Percentiles rank a stretch among this genome's conserved stretches.
Evolutionary conservation across 2,113 vertebrate genomes (phyloP).

Genomic region (Hemibagrus wyckioides): DNA sequence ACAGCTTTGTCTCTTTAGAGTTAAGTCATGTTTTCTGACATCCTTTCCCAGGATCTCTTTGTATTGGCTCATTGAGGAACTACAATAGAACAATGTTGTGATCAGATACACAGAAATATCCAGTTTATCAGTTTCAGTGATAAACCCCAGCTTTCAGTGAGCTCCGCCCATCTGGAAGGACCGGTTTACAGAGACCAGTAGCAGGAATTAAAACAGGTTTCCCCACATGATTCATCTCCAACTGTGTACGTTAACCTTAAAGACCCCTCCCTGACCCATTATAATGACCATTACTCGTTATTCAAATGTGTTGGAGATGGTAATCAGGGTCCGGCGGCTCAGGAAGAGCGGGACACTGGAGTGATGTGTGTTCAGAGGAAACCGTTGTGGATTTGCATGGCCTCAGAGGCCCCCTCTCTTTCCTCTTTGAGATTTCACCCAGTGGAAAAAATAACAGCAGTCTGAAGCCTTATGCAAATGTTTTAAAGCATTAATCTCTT

Average conservation of each 20-base stretch:
- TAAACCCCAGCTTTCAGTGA: background rate
- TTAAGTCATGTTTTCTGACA: too few relatives aligned
- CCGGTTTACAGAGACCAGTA: background rate
- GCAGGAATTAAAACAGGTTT: background rate
- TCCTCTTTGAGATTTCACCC: background rate
- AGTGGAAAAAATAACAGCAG: background rate
- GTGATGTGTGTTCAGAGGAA: constrained; percentile 4
- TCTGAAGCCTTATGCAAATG: background rate
- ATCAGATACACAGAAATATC: background rate
- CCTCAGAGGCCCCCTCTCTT: background rate
- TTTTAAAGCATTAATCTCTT: background rate
- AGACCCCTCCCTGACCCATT: background rate
- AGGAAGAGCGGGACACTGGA: background rate
- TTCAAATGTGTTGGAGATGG: background rate
- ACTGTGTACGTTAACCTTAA: background rate
- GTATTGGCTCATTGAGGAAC: background rate
- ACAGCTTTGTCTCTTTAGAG: too few relatives aligned
- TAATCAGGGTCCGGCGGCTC: background rate
- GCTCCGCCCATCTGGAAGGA: background rate
- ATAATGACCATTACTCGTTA: background rate
- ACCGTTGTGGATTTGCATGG: constrained; percentile 49
- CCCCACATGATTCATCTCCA: background rate
- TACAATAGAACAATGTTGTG: too few relatives aligned
- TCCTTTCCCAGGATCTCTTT: too few relatives aligned
- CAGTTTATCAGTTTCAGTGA: background rate